Percentiles rank a stretch among this genome's conserved stretches.
Conservation (phyloP, 2,888 invertebrate genomes). For the Cyrtodaria siliqua region DNA sequence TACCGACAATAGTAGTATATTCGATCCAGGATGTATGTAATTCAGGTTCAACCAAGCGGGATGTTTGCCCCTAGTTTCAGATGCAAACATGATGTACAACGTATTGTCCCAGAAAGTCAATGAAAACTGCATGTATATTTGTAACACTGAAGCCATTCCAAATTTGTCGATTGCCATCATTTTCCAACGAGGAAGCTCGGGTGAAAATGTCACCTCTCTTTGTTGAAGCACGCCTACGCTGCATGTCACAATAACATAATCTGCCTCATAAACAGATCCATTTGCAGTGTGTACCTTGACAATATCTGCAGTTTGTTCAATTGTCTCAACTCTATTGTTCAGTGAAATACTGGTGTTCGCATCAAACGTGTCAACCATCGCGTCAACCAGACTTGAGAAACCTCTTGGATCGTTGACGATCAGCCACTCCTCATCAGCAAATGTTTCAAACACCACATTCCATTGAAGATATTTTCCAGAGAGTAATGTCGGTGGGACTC, state of each 20-base stretch:
- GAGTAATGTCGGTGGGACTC: constrained; percentile 15
- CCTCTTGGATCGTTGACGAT: constrained; percentile 37
- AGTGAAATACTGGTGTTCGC: constrained; percentile 23
- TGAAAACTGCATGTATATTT: constrained; percentile 53
- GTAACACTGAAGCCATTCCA: constrained; percentile 21
- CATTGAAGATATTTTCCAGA: constrained; percentile 31
- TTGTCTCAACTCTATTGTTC: constrained; percentile 36
- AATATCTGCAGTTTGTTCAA: constrained; percentile 20
- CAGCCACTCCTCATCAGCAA: constrained; percentile 22
- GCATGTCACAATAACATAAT: constrained; percentile 58
- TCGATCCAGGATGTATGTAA: constrained; percentile 34
- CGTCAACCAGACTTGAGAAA: constrained; percentile 21
- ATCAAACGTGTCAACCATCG: constrained; percentile 6
- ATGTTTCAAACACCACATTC: constrained; percentile 22
- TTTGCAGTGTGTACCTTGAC: constrained; percentile 41
- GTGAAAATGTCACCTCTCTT: constrained; percentile 39
- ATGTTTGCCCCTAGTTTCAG: constrained; percentile 25
- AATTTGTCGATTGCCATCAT: constrained; percentile 40
- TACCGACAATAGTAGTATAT: constrained; percentile 45
- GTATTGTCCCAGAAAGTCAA: constrained; percentile 50
- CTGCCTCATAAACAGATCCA: constrained; percentile 30
- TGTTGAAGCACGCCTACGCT: constrained; percentile 64
- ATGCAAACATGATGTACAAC: constrained; percentile 42
- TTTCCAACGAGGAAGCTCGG: constrained; percentile 51
- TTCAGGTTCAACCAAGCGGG: constrained; percentile 49